Evolutionary conservation across 2,113 vertebrate genomes (phyloP).

Genomic region (Carettochelys insculpta): DNA sequence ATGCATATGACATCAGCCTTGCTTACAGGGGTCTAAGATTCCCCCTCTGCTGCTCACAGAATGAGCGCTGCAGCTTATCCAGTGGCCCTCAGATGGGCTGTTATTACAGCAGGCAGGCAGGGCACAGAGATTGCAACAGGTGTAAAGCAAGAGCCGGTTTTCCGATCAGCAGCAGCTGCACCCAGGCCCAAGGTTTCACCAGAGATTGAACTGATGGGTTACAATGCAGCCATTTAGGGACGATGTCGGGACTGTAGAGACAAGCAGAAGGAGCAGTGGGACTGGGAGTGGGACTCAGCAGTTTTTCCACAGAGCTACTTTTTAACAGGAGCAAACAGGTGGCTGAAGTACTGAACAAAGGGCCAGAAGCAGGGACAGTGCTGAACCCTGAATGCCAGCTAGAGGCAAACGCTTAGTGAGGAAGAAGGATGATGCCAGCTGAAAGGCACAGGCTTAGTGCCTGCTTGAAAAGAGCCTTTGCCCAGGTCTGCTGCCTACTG

Average conservation of each 20-base stretch:
- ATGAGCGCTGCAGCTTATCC: accelerated
- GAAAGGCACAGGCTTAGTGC: not conserved
- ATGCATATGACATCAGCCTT: not conserved
- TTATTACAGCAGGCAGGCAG: accelerated
- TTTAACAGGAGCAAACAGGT: not conserved
- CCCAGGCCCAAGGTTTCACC: not conserved
- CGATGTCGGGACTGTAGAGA: too few species aligned
- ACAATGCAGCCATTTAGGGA: too few species aligned
- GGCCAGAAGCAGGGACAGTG: not conserved
- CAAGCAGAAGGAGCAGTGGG: not conserved
- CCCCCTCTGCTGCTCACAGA: not conserved
- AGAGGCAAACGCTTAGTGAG: not conserved
- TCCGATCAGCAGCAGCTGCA: not conserved
- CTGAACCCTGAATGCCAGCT: accelerated
- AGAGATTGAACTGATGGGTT: not conserved
- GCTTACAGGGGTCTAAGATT: not conserved
- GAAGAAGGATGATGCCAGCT: not conserved
- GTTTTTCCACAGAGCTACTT: not conserved
- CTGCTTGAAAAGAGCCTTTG: not conserved
- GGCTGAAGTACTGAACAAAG: not conserved
- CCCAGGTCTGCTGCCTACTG: not conserved
- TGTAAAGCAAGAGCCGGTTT: not conserved
- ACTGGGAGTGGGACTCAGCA: accelerated
- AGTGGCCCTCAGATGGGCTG: not conserved
- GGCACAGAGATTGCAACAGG: accelerated